Evolutionary conservation across 2,888 invertebrate species (phyloP), one percentile per base, ranked within the genome.

Genomic region (Myopa testacea): DNA sequence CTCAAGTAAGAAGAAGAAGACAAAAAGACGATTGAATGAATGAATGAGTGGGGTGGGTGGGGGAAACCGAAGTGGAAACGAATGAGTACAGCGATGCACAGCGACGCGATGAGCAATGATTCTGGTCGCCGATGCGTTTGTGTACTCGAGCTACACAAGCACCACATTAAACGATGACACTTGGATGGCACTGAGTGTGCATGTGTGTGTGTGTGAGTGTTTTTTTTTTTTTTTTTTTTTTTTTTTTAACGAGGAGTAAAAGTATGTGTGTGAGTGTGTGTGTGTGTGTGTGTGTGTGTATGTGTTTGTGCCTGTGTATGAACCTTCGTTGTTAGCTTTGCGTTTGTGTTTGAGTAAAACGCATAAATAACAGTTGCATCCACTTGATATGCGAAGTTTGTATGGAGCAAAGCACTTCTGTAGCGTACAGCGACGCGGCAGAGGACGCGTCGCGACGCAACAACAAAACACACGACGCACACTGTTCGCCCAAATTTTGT

Each of bases 361-460:
- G 34, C 72, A 72, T 72, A 60, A 72, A 72, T 40, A 40, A 19
- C 72, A 72, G 60, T 72, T 52, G 74, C 65, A 65, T 16, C 65
- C 74, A 65, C 52, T 74, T 74, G 37, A 50, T 74, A 74, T 74
- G 74, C 63, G 65, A 37, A 65, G 55, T n/a, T 37, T 12, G 12
- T 65, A 34, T 37, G 26, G 34, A 50, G 16, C 55, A 55, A 5
- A 55, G 16, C 55, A 1, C 55, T 10, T 55, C 10, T 55, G 5
- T 5, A n/a, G 6, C 10, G 16, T 12, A n/a, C 55, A 40, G 37
- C 38, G 37, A 4, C 40, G 8, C 45, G 12, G 45, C 10, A 45
- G 45, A 45, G 26, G 2, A 14, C 4, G n/a, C 38, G 19, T 12
- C 40, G 16, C 37, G 67, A 14, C n/a, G 37, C 37, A 37, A 67